Evolutionary conservation across 30 jellyfish, hydroid and myxozoan species (phyloP), one percentile per base, ranked within the genome.

Genomic region (Chironex yamaguchii): DNA sequence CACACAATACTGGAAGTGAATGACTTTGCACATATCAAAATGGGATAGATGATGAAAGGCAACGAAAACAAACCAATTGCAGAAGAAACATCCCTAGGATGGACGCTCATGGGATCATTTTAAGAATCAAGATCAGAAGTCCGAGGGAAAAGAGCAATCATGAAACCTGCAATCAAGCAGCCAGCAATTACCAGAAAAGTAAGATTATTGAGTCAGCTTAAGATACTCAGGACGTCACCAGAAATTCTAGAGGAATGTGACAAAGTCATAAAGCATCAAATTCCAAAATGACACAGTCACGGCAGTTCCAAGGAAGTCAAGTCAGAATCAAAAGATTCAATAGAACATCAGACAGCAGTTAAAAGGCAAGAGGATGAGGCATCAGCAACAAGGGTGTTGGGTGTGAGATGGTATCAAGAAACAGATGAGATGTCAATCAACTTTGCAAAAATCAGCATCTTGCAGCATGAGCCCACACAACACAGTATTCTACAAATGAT

Each of bases 1-100:
- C 90, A 79, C 34, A 71, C 90, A 12, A 79, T 79, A 3, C 83
- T 79, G 22, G 90, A 81, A 54, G 90, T 62, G 51, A n/a, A n/a
- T n/a, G 90, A 79, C 65, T 50, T 2, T 32, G 62, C 88, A 9
- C 62, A 52, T 25, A 51, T 76, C 79, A 76, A 52, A 76, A 76
- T 77, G 24, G 80, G 88, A 31, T 12, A 35, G 4, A 50, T 51
- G 64, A 13, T 76, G 36, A 50, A 52, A 27, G 88, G 88, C 24
- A 51, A 76, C 21, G 3, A 52, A 4, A 17, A 76, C 62, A 64
- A 76, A 52, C 88, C 67, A 28, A 76, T 76, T 3, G 88, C 77
- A 23, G 88, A 51, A 31, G 88, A 76, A 51, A 76, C 88, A 2
- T n/a, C 71, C 48, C 86, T 73, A n/a, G 86, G 86, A 73, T 73